Percentiles rank a stretch among this genome's conserved stretches.
Conservation (phyloP, 2,797 vertebrate genomes). For the Percopsis omiscomaycus region DNA sequence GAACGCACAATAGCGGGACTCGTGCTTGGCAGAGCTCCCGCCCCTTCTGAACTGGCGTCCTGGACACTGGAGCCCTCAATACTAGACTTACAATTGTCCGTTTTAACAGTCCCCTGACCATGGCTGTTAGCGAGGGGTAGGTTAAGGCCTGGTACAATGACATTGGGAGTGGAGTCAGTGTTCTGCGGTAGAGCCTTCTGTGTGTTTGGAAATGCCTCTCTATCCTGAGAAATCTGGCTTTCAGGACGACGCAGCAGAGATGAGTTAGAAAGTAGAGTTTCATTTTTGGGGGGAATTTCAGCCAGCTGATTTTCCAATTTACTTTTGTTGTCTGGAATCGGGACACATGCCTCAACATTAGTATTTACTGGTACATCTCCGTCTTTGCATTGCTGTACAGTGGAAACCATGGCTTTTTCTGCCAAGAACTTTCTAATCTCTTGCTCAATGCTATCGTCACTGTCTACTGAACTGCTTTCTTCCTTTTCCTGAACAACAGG, state of each 20-base stretch:
- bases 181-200: constrained; percentile 17
- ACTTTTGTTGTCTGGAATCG: constrained; percentile 37
- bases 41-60: constrained; percentile 21
- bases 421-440: constrained; percentile 92
- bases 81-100: constrained; percentile 34
- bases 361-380: constrained; percentile 38
- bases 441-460: constrained; percentile 93
- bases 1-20: constrained; percentile 35
- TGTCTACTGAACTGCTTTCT: constrained; percentile 91
- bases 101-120: constrained; percentile 49
- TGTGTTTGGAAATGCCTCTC: background rate
- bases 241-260: constrained; percentile 12
- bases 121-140: constrained; percentile 42
- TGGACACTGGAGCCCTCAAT: constrained; percentile 15
- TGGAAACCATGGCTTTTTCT: constrained; percentile 87
- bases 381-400: constrained; percentile 45
- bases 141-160: constrained; percentile 19
- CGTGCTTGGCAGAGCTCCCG: constrained; percentile 25
- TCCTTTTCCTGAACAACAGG: constrained; percentile 54
- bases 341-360: constrained; percentile 2
- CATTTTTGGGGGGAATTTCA: constrained; percentile 55
- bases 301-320: constrained; percentile 68
- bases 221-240: constrained; percentile 17
- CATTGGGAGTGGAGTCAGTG: constrained; percentile 1
- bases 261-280: constrained; percentile 20